Evolutionary conservation across 2,888 invertebrate genomes (phyloP).

Genomic region (Protonemura montana): DNA sequence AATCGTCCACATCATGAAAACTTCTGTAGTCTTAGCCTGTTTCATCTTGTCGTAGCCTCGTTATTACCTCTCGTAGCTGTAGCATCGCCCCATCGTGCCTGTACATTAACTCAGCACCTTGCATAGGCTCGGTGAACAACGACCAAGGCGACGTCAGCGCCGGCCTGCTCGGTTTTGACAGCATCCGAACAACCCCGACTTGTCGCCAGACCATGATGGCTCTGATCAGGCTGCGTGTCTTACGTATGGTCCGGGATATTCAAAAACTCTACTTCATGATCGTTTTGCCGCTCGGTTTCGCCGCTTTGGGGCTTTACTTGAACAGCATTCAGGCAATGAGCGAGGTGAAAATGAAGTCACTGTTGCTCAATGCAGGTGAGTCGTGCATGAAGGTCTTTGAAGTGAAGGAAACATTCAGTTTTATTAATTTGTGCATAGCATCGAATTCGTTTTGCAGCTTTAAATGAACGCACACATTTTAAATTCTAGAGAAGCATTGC

Average conservation of each 20-base stretch:
- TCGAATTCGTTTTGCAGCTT: too few species aligned
- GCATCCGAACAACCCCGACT: constrained; percentile 70
- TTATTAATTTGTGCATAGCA: too few species aligned
- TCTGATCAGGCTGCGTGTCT: constrained; percentile 70
- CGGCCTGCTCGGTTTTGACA: constrained; percentile 61
- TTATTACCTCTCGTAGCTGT: not conserved
- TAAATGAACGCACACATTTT: too few species aligned
- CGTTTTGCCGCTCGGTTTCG: constrained; percentile 72
- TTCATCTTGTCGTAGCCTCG: not conserved
- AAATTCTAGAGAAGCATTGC: too few species aligned
- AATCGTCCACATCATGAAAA: not conserved
- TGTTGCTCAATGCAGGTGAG: constrained; percentile 66
- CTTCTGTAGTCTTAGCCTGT: not conserved
- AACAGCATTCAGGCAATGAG: constrained; percentile 67
- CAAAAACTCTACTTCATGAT: constrained; percentile 79
- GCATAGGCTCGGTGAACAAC: constrained; percentile 7
- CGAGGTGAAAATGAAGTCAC: constrained; percentile 69
- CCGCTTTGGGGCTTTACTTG: constrained; percentile 73
- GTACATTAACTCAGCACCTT: not conserved
- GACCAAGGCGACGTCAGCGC: constrained; percentile 31
- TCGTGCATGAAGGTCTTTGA: too few species aligned
- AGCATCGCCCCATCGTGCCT: not conserved
- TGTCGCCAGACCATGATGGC: constrained; percentile 71
- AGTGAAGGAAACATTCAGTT: too few species aligned
- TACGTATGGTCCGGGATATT: constrained; percentile 73